Evolutionary conservation across 2,797 vertebrate genomes (phyloP), one percentile per base, ranked within the genome.

Genomic region (Acipenser ruthenus): DNA sequence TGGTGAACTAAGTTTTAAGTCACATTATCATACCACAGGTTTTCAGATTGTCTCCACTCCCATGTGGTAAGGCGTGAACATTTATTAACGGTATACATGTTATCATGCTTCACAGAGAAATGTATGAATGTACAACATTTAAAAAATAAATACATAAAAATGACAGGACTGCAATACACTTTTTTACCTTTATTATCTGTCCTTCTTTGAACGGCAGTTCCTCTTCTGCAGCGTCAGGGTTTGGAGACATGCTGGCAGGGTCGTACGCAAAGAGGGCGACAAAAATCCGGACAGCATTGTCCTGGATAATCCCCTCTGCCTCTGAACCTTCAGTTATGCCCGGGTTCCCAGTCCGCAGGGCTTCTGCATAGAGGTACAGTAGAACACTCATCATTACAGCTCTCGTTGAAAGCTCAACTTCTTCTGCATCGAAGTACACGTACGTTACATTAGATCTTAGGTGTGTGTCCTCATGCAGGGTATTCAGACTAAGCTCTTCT

Each of bases 261-360:
- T 99, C 92, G 0, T 98, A 99, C 65, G 96, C 94, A 79, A 99
- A 99, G 65, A 99, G 91, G 65, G 96, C 96, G 77, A 99, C 94
- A 65, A 99, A 99, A 73, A 97, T 78, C 63, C 95, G 86, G 4
- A 91, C 55, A 10, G 82, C 79, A 64, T 83, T 68, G 23, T 82
- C 85, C 62, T 69, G 77, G 65, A 72, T 73, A 6, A 60, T 67
- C 56, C 82, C 82, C 70, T 83, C 59, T 1, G 84, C 73, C 11
- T 80, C 76, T 0, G 65, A 49, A 74, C 56, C 73, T 69, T 76
- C 81, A 84, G 73, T 10, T 1, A 83, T 80, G 8, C 89, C 82
- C 0, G 84, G 48, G 48, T 3, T 13, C 3, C 5, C 51, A 37
- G 60, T 37, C 60, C 60, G 8, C 9, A 10, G 60, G 18, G 60